These are phyloP conservation scores for Penaeus indicus DNA, from an alignment of 1,140 invertebrate species.

Conservation along the genomic window DNA sequence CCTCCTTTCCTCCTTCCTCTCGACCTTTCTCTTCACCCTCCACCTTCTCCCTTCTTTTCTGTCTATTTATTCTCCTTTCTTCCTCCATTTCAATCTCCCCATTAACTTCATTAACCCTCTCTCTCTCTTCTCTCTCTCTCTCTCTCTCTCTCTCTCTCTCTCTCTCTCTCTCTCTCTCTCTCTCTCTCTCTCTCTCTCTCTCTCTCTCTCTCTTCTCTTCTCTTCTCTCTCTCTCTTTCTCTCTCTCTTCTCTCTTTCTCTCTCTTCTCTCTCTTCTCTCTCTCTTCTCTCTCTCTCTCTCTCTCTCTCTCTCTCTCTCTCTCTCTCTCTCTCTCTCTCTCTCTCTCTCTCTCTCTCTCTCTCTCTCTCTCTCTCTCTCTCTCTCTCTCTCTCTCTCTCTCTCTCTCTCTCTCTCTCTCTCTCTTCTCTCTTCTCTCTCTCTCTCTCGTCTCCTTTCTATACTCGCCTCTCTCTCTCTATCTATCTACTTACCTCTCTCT, in stretches of 20 bases:
- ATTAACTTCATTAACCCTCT: background rate
- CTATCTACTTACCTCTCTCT: background rate
- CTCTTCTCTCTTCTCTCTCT: background rate
- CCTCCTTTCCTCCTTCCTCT: background rate
- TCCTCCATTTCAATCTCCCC: background rate
- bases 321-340: background rate
- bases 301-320: background rate
- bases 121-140: constrained; percentile 32
- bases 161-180: background rate
- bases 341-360: background rate
- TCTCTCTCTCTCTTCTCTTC: background rate
- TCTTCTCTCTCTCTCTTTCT: constrained; percentile 15
- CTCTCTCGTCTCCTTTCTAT: constrained; percentile 17
- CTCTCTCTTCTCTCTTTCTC: background rate
- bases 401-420: constrained; percentile 16
- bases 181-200: background rate
- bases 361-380: background rate
- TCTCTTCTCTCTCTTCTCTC: constrained; percentile 39
- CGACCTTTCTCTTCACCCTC: background rate
- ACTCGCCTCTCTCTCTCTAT: background rate
- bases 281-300: background rate
- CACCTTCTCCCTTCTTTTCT: background rate
- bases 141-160: constrained; percentile 4
- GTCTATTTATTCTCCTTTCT: no score
- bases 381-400: constrained; percentile 16